Conservation (phyloP, 2,797 vertebrate genomes). For the Amphiprion clarkii region DNA sequence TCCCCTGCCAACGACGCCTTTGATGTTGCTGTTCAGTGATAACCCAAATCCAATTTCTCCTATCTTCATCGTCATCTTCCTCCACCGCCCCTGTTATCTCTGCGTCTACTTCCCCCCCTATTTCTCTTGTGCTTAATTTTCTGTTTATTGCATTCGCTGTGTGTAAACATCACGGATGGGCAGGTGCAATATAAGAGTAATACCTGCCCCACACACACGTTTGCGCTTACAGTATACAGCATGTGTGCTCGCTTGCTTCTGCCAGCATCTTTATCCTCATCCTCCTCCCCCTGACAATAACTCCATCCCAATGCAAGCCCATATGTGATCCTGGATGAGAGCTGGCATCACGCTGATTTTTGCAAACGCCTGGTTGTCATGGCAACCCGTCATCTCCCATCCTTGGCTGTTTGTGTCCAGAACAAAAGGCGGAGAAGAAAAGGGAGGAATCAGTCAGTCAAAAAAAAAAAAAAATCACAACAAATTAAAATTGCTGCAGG, state of each 20-base stretch:
- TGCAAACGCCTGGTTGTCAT: conserved; percentile 78
- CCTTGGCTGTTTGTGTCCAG: conserved; percentile 54
- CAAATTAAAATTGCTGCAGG: conserved; percentile 29
- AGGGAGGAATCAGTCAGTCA: neutral
- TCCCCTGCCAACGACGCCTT: conserved; percentile 55
- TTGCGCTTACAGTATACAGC: neutral
- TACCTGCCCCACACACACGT: neutral
- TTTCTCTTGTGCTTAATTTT: conserved; percentile 32
- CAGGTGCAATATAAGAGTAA: conserved; percentile 30
- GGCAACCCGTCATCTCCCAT: conserved; percentile 71
- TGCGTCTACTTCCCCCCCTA: conserved; percentile 15
- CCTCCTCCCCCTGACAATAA: neutral
- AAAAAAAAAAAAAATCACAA: conserved; percentile 6
- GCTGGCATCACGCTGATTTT: conserved; percentile 62
- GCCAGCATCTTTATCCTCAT: conserved; percentile 30
- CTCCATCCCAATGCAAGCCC: conserved; percentile 17
- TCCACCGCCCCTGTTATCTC: conserved; percentile 38
- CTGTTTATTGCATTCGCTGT: conserved; percentile 25
- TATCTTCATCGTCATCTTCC: conserved; percentile 46
- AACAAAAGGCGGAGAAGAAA: conserved; percentile 55
- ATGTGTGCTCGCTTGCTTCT: conserved; percentile 28
- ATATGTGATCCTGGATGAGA: conserved; percentile 63
- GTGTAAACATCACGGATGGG: conserved; percentile 32
- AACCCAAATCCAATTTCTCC: conserved; percentile 62
- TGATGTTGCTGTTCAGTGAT: conserved; percentile 67